Conservation (phyloP, 2,797 vertebrate species). For the Coregonus sp. region DNA sequence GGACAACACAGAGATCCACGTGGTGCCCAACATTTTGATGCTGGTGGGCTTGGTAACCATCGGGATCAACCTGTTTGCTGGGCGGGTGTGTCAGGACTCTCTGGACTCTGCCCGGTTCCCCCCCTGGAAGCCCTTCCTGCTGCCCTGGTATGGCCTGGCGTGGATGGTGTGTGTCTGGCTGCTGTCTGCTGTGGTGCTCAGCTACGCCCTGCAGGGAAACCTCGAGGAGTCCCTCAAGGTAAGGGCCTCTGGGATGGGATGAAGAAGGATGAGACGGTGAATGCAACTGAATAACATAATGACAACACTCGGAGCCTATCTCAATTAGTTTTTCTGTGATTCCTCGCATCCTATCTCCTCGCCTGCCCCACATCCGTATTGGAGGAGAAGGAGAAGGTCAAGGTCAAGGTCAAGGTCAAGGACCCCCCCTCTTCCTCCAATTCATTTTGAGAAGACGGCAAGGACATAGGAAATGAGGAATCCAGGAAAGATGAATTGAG, state of each 20-base stretch:
- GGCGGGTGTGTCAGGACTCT: conserved; percentile 93
- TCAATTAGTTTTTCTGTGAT: too few relatives aligned
- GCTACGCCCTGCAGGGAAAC: conserved; percentile 84
- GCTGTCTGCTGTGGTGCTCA: conserved; percentile 83
- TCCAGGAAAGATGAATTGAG: background rate
- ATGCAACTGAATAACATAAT: too few relatives aligned
- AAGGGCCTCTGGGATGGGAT: background rate
- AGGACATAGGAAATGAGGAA: too few relatives aligned
- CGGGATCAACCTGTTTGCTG: conserved; percentile 87
- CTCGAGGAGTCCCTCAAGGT: conserved; percentile 90
- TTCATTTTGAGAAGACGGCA: background rate
- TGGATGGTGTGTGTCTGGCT: conserved; percentile 79
- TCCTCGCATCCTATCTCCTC: background rate
- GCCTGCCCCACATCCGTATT: background rate
- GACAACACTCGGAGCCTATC: too few relatives aligned
- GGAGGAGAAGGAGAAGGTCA: background rate
- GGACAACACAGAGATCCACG: conserved; percentile 92
- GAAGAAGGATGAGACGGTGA: too few relatives aligned
- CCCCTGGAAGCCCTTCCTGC: conserved; percentile 88
- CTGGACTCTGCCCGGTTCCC: conserved; percentile 87
- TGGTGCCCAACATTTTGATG: conserved; percentile 95
- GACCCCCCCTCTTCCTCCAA: background rate
- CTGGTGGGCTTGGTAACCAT: conserved; percentile 87
- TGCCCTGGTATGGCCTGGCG: conserved; percentile 82
- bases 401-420: background rate